Base-by-base conservation (phyloP, 1,140 invertebrate genomes). In the Pseudomyrmex concolor region DNA sequence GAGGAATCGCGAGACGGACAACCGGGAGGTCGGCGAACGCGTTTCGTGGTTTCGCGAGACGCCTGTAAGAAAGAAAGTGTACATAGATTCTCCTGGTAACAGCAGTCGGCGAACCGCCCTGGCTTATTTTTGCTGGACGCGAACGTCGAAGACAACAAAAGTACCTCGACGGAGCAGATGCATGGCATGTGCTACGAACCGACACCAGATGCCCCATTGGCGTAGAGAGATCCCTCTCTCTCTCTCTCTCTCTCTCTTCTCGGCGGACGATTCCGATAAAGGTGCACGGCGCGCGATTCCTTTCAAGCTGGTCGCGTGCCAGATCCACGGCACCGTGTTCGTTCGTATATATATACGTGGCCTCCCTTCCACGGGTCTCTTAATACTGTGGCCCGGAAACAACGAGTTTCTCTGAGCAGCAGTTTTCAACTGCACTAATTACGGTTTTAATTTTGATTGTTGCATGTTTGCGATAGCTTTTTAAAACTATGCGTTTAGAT, bases 191-290 rank as follows among this genome's bases (percentile, higher is more conserved):
- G 93, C 93, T 92, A 91, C 91, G 90, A 89, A 87, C 89, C 91
- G 88, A 93, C 92, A 91, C 92, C 93, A 94, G 93, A 94, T 94
- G 93, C 92, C 92, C 91, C 92, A 92, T 90, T 91, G 92, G 91
- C 92, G 92, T 93, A 90, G 92, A 89, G 90, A 82, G 62, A 76
- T 64, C 89, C 90, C 86, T 5, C 34, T 34, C 34, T 34, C 34
- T 34, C 34, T 34, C 25, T 25, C 25, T 22, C 34, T 34, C 34
- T 34, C 34, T 34, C 34, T 34, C 5, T 78, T 88, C 83, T 54
- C 59, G 73, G 59, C 86, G 71, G 13, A 54, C 76, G 71, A 64
- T 83, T 83, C 34, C 74, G 87, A 87, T 89, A 89, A 85, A 85
- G 57, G 74, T 72, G 77, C 84, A 66, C 19, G 62, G 68, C 34